Evolutionary conservation across 1,140 invertebrate species (phyloP).

Genomic region (Tigriopus japonicus): DNA sequence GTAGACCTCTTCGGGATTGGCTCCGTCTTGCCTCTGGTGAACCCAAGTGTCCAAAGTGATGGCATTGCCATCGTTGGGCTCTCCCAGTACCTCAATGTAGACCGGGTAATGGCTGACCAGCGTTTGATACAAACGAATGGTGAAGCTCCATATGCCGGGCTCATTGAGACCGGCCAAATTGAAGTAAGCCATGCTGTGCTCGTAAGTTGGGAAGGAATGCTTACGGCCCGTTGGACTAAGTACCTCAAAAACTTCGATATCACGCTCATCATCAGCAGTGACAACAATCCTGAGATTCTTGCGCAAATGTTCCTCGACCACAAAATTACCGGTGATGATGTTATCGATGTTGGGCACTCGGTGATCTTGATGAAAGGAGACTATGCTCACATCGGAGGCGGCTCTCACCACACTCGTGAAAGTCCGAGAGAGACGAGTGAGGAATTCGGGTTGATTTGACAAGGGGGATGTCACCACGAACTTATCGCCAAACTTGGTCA

Average conservation of each 20-base stretch:
- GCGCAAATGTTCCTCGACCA: conserved; percentile 12
- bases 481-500: too few relatives aligned
- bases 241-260: conserved; percentile 6
- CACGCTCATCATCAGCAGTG: not conserved
- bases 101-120: not conserved
- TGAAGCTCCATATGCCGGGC: conserved; percentile 4
- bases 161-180: conserved; percentile 6
- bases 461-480: not conserved
- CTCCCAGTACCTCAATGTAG: not conserved
- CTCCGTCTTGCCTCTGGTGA: not conserved
- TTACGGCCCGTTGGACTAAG: not conserved
- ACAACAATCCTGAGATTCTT: conserved; percentile 10
- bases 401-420: not conserved
- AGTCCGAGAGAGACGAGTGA: not conserved
- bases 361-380: not conserved
- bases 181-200: conserved; percentile 5
- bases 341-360: not conserved
- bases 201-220: not conserved
- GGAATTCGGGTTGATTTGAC: not conserved
- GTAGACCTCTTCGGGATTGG: conserved; percentile 15
- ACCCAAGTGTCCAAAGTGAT: conserved; percentile 1
- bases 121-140: not conserved
- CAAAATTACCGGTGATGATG: conserved; percentile 8
- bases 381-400: not conserved
- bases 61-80: not conserved